Base-by-base conservation (phyloP, 2,888 invertebrate genomes). In the Rhagium mordax region DNA sequence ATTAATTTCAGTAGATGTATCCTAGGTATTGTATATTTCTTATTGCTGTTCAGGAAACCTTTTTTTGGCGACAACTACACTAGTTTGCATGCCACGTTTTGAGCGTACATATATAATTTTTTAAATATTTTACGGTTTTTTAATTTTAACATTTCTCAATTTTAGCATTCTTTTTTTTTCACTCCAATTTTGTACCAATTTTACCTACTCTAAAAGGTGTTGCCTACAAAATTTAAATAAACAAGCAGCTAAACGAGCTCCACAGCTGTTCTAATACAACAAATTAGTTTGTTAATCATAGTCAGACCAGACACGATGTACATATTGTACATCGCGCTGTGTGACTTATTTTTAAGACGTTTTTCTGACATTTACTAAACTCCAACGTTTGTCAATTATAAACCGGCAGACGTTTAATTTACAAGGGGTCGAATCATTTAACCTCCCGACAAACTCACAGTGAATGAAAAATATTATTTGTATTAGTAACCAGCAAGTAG, bases 401-500 rank as follows among this genome's bases (percentile, higher is more conserved):
- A 57, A 77, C 78, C 80, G 81, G 79, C 82, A 82, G 84, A 85
- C 85, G 82, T 81, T 82, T 84, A 85, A 85, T 85, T 85, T 84
- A 84, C 79, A 80, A 83, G 78, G 83, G 85, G 85, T 85, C 85
- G 84, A 81, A 84, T 85, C 83, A 84, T 80, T 85, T 85, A 83
- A 85, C 85, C 85, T 81, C 75, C 69, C 78, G 53, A 72, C 74
- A 62, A 74, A 74, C 74, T 64, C 33, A 72, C 76, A 79, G 76
- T 81, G 82, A 83, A 82, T 82, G 80, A 81, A 79, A 78, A 77
- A 72, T 74, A 73, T 74, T 65, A 27, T 59, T 70, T 51, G 72
- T 70, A 67, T 74, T 72, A 77, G 74, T 77, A 76, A 74, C 74
- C 76, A 72, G 73, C 72, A 74, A 77, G 71, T 71, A 72, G 70